Conservation (phyloP, 2,888 invertebrate genomes). For the Eilema sororculum region DNA sequence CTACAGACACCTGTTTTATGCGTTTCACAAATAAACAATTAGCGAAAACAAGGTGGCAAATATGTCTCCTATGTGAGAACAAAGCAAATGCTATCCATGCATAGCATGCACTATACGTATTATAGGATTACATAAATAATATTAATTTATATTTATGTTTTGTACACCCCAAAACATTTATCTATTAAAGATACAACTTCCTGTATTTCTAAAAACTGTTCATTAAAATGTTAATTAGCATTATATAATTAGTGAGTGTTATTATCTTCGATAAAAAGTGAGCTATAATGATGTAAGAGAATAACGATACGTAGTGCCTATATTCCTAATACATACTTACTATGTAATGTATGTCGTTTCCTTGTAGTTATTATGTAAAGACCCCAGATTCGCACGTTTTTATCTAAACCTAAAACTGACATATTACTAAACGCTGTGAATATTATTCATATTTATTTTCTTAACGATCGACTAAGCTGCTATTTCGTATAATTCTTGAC, state of each 20-base stretch:
- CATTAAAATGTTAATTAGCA: conserved; percentile 12
- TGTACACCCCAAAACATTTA: too few species aligned
- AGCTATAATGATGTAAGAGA: not conserved
- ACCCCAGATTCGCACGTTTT: not conserved
- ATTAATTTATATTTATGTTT: not conserved
- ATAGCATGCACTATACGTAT: not conserved
- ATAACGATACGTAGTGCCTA: not conserved
- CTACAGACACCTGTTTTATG: not conserved
- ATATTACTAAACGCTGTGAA: not conserved
- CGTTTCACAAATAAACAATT: not conserved
- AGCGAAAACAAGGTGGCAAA: not conserved
- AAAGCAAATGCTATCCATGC: not conserved
- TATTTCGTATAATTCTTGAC: not conserved
- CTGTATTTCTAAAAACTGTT: not conserved
- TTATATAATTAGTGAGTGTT: conserved; percentile 5
- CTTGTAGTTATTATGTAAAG: not conserved
- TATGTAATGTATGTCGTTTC: not conserved
- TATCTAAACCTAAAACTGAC: not conserved
- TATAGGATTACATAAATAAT: not conserved
- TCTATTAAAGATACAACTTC: not conserved
- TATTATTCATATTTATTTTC: conserved; percentile 1
- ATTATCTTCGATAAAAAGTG: not conserved
- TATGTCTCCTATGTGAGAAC: not conserved
- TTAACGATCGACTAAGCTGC: conserved; percentile 1
- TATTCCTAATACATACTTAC: not conserved